Evolutionary conservation across 2,888 invertebrate species (phyloP).

Genomic region (Nephrotoma appendiculata): DNA sequence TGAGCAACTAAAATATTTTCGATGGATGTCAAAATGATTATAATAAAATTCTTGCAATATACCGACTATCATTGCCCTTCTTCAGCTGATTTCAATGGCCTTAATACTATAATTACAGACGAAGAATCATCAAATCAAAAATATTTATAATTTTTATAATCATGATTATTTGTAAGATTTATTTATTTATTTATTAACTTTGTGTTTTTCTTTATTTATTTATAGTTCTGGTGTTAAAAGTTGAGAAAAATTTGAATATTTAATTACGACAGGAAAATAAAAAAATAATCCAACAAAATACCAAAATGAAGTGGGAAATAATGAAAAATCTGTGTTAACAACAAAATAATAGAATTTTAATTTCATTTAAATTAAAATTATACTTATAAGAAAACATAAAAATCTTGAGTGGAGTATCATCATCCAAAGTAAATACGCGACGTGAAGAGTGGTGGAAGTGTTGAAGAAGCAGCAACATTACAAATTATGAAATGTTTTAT

Average conservation of each 20-base stretch:
- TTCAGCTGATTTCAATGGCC: too few relatives aligned
- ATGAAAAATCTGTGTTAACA: neutral
- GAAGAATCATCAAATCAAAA: neutral
- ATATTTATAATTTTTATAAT: neutral
- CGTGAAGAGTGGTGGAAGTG: neutral
- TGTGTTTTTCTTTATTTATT: neutral
- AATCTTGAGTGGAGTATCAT: neutral
- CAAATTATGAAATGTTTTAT: neutral
- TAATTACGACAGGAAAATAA: neutral
- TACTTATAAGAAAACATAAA: neutral
- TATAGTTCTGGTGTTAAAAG: neutral
- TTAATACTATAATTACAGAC: too few relatives aligned
- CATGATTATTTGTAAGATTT: neutral
- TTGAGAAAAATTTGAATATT: neutral
- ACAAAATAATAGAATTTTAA: neutral
- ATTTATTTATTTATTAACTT: neutral
- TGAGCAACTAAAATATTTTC: too few relatives aligned
- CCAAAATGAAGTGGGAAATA: neutral
- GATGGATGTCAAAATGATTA: too few relatives aligned
- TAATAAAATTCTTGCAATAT: too few relatives aligned
- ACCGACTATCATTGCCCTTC: too few relatives aligned
- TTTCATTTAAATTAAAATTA: neutral
- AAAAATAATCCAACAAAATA: neutral
- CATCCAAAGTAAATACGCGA: neutral
- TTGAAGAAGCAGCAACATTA: neutral